A percentile compares a stretch with the other conserved stretches of the same genome.
These are phyloP conservation scores for Leptinotarsa texana DNA, from an alignment of 1,140 invertebrate species.

Conservation along the genomic window DNA sequence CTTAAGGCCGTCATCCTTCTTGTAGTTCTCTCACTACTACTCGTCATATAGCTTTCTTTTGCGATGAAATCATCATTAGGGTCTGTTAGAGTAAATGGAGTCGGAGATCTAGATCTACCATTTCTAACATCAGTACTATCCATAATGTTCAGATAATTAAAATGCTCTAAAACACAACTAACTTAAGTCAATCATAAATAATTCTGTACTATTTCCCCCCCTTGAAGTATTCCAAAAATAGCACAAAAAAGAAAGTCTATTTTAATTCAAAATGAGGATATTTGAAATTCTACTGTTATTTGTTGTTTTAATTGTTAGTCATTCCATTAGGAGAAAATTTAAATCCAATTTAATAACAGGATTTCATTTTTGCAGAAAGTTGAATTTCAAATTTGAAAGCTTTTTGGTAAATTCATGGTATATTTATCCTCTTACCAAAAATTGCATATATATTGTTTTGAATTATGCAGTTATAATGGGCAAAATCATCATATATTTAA, in stretches of 20 bases:
- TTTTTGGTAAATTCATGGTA: too few relatives aligned
- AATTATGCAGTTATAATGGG: too few relatives aligned
- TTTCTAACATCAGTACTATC: neutral
- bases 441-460: too few relatives aligned
- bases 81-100: conserved; percentile 62
- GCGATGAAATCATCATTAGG: conserved; percentile 60
- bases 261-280: neutral
- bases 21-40: conserved; percentile 32
- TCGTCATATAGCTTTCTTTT: conserved; percentile 58
- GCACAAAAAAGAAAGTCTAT: neutral
- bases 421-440: too few relatives aligned
- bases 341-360: too few relatives aligned
- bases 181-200: neutral
- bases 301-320: too few relatives aligned
- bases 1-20: conserved; percentile 35
- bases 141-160: neutral
- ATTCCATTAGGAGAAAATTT: too few relatives aligned
- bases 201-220: neutral
- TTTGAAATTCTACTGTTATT: too few relatives aligned
- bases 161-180: neutral
- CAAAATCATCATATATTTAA: too few relatives aligned
- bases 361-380: too few relatives aligned
- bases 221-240: neutral
- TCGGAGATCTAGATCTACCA: conserved; percentile 64
- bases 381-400: too few relatives aligned